Evolutionary conservation across 2,888 invertebrate species (phyloP).

Genomic region (Leucoma salicis): DNA sequence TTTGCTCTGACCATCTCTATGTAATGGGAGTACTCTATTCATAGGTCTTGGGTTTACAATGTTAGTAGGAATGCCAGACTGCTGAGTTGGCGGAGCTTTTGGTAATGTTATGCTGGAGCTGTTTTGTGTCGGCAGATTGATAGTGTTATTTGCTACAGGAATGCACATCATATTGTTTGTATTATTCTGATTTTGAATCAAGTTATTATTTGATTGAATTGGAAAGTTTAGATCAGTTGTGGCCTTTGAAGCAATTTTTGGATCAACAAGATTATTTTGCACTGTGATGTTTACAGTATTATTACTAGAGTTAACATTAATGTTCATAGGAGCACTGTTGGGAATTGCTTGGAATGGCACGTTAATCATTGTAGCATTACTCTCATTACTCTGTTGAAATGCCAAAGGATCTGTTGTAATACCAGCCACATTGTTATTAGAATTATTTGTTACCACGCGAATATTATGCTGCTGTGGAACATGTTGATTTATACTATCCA

Average conservation of each 20-base stretch:
- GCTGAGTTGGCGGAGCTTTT: constrained; percentile 82
- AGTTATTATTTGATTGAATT: constrained; percentile 57
- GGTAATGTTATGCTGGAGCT: constrained; percentile 83
- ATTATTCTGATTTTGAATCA: constrained; percentile 63
- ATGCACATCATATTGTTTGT: constrained; percentile 69
- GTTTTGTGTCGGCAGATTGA: constrained; percentile 74
- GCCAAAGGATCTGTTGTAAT: constrained; percentile 59
- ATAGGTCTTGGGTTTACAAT: constrained; percentile 89
- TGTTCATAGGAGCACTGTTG: constrained; percentile 78
- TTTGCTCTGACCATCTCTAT: constrained; percentile 84
- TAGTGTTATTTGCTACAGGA: constrained; percentile 71
- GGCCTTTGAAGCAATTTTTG: constrained; percentile 73
- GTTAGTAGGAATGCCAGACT: constrained; percentile 85
- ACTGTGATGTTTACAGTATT: constrained; percentile 77
- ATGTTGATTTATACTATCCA: constrained; percentile 66
- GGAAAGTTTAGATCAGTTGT: constrained; percentile 70
- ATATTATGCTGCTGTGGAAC: constrained; percentile 74
- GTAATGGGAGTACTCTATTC: constrained; percentile 90
- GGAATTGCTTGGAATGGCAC: constrained; percentile 78
- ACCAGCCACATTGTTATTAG: constrained; percentile 54
- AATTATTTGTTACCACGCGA: constrained; percentile 70
- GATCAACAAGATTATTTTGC: constrained; percentile 76
- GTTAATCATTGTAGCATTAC: constrained; percentile 72
- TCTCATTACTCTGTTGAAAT: constrained; percentile 71
- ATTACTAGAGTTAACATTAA: constrained; percentile 76